A percentile compares a stretch with the other conserved stretches of the same genome.
phyloP scores from a whole-genome alignment of 2,113 vertebrate genomes.

The Periophthalmus modestus region DNA sequence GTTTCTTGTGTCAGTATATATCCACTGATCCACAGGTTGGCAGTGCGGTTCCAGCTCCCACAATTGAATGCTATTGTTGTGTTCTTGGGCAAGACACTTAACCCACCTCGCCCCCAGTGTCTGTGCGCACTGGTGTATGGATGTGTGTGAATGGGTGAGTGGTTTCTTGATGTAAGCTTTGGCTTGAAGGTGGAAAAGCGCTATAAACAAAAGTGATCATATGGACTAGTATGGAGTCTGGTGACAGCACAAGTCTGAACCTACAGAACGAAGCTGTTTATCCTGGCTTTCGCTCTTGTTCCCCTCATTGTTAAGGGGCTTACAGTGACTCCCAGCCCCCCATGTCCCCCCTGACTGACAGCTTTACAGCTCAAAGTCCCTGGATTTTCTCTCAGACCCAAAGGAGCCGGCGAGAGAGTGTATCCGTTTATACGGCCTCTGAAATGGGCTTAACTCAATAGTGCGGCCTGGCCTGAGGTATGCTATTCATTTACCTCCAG shows the following conservation, averaged over 20 bases:
- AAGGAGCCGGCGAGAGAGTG: constrained; percentile 13
- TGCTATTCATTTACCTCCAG: constrained; percentile 41
- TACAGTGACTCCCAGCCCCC: constrained; percentile 36
- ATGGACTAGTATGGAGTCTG: neutral
- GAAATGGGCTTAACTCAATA: constrained; percentile 36
- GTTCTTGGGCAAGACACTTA: too few relatives aligned
- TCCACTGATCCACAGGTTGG: too few relatives aligned
- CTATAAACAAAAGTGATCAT: too few relatives aligned
- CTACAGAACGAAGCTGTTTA: constrained; percentile 29
- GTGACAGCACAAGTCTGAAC: constrained; percentile 6
- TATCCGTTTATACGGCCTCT: constrained; percentile 38
- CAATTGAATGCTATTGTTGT: too few relatives aligned
- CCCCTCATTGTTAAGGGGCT: constrained; percentile 34
- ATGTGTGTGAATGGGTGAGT: too few relatives aligned
- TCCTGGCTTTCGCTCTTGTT: constrained; percentile 37
- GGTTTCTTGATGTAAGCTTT: too few relatives aligned
- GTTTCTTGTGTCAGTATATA: too few relatives aligned
- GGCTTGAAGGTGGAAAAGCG: too few relatives aligned
- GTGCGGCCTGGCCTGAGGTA: constrained; percentile 13
- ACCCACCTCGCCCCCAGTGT: too few relatives aligned
- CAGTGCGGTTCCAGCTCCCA: too few relatives aligned
- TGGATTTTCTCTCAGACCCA: constrained; percentile 15
- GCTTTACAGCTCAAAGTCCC: constrained; percentile 51
- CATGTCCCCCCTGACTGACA: constrained; percentile 25
- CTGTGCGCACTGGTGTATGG: too few relatives aligned